Base-by-base conservation (phyloP, 2,888 invertebrate species). In the Cantharis flavilabris region DNA sequence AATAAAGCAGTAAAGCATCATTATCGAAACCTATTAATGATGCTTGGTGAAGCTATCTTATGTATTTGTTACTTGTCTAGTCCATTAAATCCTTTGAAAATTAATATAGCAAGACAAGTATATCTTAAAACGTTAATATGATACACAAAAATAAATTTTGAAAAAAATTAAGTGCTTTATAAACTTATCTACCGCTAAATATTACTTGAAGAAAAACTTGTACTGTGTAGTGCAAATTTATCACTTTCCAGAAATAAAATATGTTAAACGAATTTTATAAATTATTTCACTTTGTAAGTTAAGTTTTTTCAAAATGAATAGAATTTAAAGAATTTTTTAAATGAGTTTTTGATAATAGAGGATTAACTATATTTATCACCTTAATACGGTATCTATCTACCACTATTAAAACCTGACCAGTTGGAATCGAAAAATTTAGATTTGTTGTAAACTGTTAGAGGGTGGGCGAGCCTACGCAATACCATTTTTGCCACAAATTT, bases 11-110 rank as follows among this genome's bases (percentile, higher is more conserved):
- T 72, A 72, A 76, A 72, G 49, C 20, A 62, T 18, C 18, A 20
- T 64, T 72, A 72, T 76, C 72, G 64, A 65, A 20, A 69, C 33
- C 62, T 72, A 76, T 76, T 72, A 76, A 76, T 69, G 72, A 69
- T 76, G 76, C 69, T 72, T 72, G 63, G 72, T 70, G 63, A 63
- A 72, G 18, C 65, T 76, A 72, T 72, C 71, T 67, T 14, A 71
- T 69, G 28, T 69, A 73, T 73, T 69, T 67, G 28, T 30, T 69
- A 18, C 30, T 69, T 69, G 69, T 69, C 62, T 73, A 62, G 63
- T 69, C 49, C 49, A 49, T 49, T 49, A 49, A 49, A 49, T 7
- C n/a, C n/a, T 49, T 49, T 49, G 49, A 49, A 49, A 49, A 49
- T 49, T 49, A 49, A 49, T 49, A 49, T 49, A 49, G 49, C 13